phyloP scores from a whole-genome alignment of 2,797 vertebrate species.

The Thunnus albacares region DNA sequence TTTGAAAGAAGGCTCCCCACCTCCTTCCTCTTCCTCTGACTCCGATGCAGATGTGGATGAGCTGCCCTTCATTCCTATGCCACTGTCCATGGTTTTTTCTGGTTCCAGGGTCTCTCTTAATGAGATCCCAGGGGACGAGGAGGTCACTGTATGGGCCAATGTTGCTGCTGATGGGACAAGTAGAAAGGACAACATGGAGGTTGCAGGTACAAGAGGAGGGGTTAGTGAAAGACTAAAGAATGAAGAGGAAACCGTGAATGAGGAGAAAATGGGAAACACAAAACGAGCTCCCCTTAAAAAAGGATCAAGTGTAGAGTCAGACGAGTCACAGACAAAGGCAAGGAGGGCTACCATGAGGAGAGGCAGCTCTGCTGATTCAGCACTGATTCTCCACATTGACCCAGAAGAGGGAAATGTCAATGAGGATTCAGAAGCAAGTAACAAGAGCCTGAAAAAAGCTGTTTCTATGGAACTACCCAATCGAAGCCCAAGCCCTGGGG shows the following conservation, averaged over 20 bases:
- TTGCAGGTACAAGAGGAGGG: conserved; percentile 6
- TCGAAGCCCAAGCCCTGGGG: conserved; percentile 88
- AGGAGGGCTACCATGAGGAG: conserved; percentile 90
- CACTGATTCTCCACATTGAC: conserved; percentile 88
- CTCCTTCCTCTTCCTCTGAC: conserved; percentile 94
- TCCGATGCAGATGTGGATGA: conserved; percentile 96
- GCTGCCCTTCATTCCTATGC: conserved; percentile 94
- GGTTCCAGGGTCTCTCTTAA: conserved; percentile 94
- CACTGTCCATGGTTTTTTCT: conserved; percentile 92
- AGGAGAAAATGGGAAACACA: conserved; percentile 66
- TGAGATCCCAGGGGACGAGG: conserved; percentile 93
- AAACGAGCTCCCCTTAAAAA: conserved; percentile 81
- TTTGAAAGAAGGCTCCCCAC: conserved; percentile 88
- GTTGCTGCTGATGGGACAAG: conserved; percentile 56
- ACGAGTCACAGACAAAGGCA: conserved; percentile 73
- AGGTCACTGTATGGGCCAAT: conserved; percentile 61
- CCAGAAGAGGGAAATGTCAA: conserved; percentile 67
- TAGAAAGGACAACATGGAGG: conserved; percentile 33
- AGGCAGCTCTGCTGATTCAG: conserved; percentile 94
- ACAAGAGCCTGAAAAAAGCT: conserved; percentile 89
- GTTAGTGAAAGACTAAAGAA: conserved; percentile 40
- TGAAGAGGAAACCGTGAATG: conserved; percentile 68
- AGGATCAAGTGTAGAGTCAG: conserved; percentile 88
- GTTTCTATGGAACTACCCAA: conserved; percentile 88
- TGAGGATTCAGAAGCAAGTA: conserved; percentile 65